phyloP scores from a whole-genome alignment of 2,797 vertebrate genomes.

The Hydrophis major region DNA sequence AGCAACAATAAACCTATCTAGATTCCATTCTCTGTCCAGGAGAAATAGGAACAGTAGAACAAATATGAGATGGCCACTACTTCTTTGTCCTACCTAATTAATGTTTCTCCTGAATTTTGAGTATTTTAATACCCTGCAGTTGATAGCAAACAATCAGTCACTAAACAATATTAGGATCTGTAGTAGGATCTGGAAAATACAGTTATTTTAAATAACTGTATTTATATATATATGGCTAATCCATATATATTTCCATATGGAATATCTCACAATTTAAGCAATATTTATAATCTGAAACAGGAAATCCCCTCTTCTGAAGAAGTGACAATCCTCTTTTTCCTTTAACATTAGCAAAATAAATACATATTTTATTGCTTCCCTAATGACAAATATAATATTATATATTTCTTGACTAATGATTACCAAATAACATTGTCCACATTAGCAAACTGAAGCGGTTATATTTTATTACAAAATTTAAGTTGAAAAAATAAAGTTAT shows the following conservation, averaged over 20 bases:
- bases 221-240: neutral
- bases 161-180: neutral
- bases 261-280: neutral
- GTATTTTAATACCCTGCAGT: neutral
- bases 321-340: neutral
- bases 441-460: neutral
- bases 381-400: neutral
- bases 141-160: neutral
- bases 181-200: neutral
- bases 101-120: neutral
- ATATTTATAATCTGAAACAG: neutral
- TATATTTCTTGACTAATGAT: neutral
- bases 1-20: neutral
- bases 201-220: neutral
- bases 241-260: neutral
- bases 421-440: neutral
- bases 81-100: neutral
- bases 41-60: neutral
- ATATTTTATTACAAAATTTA: neutral
- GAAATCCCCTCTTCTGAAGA: neutral
- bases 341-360: neutral
- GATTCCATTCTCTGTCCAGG: neutral
- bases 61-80: neutral
- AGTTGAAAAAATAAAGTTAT: neutral
- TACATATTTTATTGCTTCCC: neutral